phyloP scores from a whole-genome alignment of 1,140 invertebrate species.

The Cyclargus thomasi region DNA sequence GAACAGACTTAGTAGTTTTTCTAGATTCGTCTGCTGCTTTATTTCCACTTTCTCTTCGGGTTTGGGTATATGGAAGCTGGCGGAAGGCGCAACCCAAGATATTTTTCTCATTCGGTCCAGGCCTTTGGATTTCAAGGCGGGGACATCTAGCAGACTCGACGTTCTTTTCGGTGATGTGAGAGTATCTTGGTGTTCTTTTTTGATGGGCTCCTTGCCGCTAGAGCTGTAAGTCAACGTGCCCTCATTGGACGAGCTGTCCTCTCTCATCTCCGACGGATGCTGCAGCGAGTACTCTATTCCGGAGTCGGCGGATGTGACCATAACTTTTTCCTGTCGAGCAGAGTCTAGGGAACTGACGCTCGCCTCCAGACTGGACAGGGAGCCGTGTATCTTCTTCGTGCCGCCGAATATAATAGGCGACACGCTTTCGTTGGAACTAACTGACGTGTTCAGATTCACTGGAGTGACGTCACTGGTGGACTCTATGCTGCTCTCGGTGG shows the following conservation, averaged over 20 bases:
- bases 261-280: conserved; percentile 53
- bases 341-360: conserved; percentile 70
- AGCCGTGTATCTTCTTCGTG: conserved; percentile 64
- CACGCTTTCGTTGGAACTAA: conserved; percentile 71
- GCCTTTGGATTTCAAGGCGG: conserved; percentile 58
- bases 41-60: conserved; percentile 53
- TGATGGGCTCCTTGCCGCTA: conserved; percentile 52
- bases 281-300: conserved; percentile 68
- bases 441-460: conserved; percentile 62
- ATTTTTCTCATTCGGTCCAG: conserved; percentile 71
- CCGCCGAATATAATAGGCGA: conserved; percentile 69
- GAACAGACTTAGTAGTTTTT: conserved; percentile 76
- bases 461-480: conserved; percentile 60
- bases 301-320: conserved; percentile 70
- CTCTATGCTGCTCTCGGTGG: conserved; percentile 60
- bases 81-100: conserved; percentile 74
- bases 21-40: conserved; percentile 70
- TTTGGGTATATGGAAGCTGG: conserved; percentile 57
- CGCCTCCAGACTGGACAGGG: conserved; percentile 68
- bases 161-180: conserved; percentile 61
- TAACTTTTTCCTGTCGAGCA: conserved; percentile 51
- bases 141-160: conserved; percentile 66
- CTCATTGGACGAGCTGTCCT: conserved; percentile 67
- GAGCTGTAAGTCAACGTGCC: conserved; percentile 69
- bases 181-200: conserved; percentile 43